Conservation (phyloP, 64 coral and sea anemone species). For the Stylophora pistillata region DNA sequence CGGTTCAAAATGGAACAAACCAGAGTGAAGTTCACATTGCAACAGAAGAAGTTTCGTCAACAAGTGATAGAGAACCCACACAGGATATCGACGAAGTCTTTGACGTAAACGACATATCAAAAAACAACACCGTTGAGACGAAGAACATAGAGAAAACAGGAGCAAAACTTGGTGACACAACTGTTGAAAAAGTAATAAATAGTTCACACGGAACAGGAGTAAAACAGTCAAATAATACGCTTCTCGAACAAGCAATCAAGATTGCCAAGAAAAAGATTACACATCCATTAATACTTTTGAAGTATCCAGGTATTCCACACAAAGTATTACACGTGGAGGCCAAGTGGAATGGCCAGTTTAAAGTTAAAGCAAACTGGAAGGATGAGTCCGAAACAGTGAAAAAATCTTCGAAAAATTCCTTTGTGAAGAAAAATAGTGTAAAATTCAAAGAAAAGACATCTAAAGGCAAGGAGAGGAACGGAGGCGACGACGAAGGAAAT, state of each 20-base stretch:
- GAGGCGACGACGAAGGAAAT: constrained; percentile 1
- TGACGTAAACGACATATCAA: neutral
- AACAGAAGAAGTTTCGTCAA: neutral
- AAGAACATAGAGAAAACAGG: too few relatives aligned
- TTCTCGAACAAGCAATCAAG: neutral
- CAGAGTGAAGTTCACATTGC: neutral
- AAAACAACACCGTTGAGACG: neutral
- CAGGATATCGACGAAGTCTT: constrained; percentile 7
- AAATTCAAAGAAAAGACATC: neutral
- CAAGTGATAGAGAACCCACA: neutral
- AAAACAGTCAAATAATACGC: neutral
- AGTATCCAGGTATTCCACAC: neutral
- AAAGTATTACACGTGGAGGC: constrained; percentile 34
- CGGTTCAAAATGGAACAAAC: neutral
- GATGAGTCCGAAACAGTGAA: neutral
- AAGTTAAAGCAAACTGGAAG: constrained; percentile 42
- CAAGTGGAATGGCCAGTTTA: constrained; percentile 43
- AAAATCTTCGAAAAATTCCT: neutral
- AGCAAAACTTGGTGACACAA: neutral
- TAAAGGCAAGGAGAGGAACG: neutral
- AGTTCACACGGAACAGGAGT: neutral
- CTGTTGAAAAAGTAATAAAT: neutral
- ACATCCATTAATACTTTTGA: neutral
- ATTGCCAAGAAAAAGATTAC: neutral
- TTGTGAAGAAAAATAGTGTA: neutral